These are phyloP conservation scores for Leptogaster cylindrica DNA, from an alignment of 2,888 invertebrate species.

Conservation along the genomic window DNA sequence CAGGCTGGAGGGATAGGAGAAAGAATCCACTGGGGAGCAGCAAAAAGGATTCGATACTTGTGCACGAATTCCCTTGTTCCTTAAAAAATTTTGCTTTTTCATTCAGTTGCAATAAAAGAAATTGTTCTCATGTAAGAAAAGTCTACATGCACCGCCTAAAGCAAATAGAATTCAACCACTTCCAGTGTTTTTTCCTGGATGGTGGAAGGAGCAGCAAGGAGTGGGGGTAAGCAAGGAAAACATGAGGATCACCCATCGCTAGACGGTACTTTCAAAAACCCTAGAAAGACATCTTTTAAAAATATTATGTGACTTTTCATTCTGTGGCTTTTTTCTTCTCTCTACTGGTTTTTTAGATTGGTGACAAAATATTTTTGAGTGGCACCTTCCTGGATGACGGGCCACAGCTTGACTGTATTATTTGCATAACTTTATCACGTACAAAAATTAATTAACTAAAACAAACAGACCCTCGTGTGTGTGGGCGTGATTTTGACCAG, in stretches of 20 bases:
- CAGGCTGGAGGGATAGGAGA: background rate
- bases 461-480: conserved; percentile 30
- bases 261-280: too few relatives aligned
- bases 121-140: background rate
- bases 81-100: background rate
- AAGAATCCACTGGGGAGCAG: background rate
- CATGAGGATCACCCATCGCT: too few relatives aligned
- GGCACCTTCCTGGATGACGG: conserved; percentile 11
- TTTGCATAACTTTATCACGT: conserved; percentile 50
- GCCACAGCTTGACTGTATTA: conserved; percentile 44
- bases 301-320: too few relatives aligned
- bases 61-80: conserved; percentile 12
- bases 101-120: background rate
- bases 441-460: conserved; percentile 49
- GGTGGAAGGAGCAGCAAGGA: too few relatives aligned
- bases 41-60: conserved; percentile 13
- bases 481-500: too few relatives aligned
- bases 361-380: conserved; percentile 25
- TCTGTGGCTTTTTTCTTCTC: too few relatives aligned
- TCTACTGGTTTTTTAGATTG: too few relatives aligned
- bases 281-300: too few relatives aligned
- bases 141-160: background rate
- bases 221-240: too few relatives aligned
- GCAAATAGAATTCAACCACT: too few relatives aligned
- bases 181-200: background rate